phyloP scores from a whole-genome alignment of 2,113 vertebrate species.

The Rattus rattus region DNA sequence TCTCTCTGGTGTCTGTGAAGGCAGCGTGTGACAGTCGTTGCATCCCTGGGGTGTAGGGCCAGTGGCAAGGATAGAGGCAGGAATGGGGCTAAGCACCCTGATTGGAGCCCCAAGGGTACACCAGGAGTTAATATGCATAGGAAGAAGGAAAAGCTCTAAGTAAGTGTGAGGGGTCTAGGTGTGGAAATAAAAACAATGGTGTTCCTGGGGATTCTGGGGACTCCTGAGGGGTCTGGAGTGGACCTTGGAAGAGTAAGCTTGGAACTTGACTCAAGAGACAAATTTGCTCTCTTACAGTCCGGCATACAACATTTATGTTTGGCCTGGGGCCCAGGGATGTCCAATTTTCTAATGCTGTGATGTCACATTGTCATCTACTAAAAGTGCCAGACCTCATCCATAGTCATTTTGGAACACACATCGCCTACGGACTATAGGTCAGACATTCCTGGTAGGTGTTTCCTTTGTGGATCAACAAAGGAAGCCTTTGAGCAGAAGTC shows the following conservation, averaged over 20 bases:
- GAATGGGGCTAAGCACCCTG: not conserved
- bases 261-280: not conserved
- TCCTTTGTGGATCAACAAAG: not conserved
- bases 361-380: not conserved
- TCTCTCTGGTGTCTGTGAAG: conserved; percentile 55
- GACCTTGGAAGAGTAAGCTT: not conserved
- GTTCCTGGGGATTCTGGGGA: not conserved
- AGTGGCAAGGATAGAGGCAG: not conserved
- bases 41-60: not conserved
- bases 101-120: not conserved
- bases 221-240: not conserved
- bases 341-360: not conserved
- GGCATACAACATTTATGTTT: not conserved
- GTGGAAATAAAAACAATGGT: not conserved
- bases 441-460: not conserved
- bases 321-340: not conserved
- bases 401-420: not conserved
- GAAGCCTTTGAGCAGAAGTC: not conserved
- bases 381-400: not conserved
- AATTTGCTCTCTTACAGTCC: fast-evolving
- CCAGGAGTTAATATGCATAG: not conserved
- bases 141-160: not conserved
- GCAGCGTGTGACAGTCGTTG: conserved; percentile 33
- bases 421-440: not conserved
- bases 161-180: not conserved